Base-by-base conservation (phyloP, 2,888 invertebrate genomes). In the Serrognathus titanus region DNA sequence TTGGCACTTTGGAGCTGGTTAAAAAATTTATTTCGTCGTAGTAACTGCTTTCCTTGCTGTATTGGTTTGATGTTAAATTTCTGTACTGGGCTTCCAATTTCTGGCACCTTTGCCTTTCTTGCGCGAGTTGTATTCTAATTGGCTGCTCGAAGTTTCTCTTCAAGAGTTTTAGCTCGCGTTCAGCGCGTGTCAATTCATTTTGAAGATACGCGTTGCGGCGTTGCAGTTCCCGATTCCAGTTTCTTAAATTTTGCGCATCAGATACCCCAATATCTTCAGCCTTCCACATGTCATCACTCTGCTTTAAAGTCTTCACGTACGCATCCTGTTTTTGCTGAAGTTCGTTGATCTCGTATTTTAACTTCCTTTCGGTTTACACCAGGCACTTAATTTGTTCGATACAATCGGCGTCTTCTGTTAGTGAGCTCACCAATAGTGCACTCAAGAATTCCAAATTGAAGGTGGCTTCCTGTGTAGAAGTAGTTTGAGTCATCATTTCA, bases 291-390 rank as follows among this genome's bases (percentile, higher is more conserved):
- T 86, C 85, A 61, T 89, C 88, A 0, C 88, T 88, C 57, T 87
- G 85, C 55, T 87, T 85, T 69, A 90, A 73, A 67, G 88, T 88
- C 68, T 86, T 85, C 66, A 87, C 80, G 67, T 89, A 89, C 0
- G 87, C 84, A 1, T 84, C 78, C 70, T 89, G 87, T 46, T 85
- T 79, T 50, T 82, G 77, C 71, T 87, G 85, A 49, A 89, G 71
- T 61, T 88, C 85, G 37, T 79, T 79, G 16, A 89, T 82, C 57
- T 85, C 80, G 48, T 76, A 78, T 70, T 85, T 85, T 57, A 88
- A 77, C 37, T 83, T 82, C 47, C 83, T 79, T 59, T 88, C 85
- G 48, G 75, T 79, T 36, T 78, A 75, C 1, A 81, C 74, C 20
- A 87, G 72, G 1, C 81, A 77, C 47, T 78, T 77, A 2, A 86